Conservation (phyloP, 2,888 invertebrate genomes). For the Limnephilus lunatus region DNA sequence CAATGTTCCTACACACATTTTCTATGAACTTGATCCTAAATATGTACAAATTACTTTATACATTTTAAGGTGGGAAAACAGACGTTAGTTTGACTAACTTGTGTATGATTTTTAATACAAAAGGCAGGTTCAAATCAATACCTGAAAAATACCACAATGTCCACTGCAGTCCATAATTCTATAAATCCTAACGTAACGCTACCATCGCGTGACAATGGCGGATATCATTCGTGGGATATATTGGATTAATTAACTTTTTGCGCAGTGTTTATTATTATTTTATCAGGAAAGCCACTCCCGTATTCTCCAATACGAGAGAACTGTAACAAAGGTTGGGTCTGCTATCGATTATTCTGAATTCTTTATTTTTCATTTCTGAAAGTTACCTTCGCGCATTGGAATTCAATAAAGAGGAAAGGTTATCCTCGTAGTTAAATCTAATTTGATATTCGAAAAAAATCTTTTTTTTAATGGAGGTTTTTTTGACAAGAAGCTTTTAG, state of each 20-base stretch:
- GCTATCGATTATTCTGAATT: conserved; percentile 2
- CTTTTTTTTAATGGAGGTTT: too few species aligned
- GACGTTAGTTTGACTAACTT: not conserved
- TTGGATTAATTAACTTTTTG: conserved; percentile 25
- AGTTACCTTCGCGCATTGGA: not conserved
- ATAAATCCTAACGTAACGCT: conserved; percentile 5
- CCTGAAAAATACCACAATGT: not conserved
- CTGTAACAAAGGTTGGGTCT: not conserved
- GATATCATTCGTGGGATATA: conserved; percentile 21
- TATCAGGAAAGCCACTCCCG: conserved; percentile 30
- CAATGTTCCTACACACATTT: too few species aligned
- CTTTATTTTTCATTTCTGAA: not conserved
- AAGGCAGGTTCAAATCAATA: not conserved
- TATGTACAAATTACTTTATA: too few species aligned
- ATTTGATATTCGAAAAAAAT: not conserved
- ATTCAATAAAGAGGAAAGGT: not conserved
- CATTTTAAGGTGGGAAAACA: not conserved
- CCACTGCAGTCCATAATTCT: not conserved
- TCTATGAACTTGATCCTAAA: too few species aligned
- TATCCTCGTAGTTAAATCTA: not conserved
- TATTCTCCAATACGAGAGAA: conserved; percentile 17
- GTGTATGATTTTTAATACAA: not conserved
- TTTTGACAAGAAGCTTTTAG: not conserved
- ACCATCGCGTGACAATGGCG: conserved; percentile 33
- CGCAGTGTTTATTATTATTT: conserved; percentile 41